phyloP scores from a whole-genome alignment of 2,113 vertebrate genomes.

The Phoenicopterus ruber region DNA sequence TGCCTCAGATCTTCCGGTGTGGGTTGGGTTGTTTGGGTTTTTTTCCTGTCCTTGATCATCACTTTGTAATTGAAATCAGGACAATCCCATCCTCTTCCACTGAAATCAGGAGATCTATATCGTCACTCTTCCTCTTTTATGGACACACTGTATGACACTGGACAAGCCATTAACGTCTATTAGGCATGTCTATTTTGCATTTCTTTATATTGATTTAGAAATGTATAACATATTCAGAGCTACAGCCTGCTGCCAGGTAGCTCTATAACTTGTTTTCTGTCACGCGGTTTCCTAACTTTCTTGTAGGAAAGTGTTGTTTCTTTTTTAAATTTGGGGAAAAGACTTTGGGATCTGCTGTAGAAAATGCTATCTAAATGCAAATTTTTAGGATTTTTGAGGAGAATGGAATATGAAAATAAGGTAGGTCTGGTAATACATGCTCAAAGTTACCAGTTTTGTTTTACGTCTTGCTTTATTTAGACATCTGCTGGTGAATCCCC shows the following conservation, averaged over 20 bases:
- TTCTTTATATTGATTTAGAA: not conserved
- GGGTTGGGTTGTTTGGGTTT: not conserved
- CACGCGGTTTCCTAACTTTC: not conserved
- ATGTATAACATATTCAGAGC: not conserved
- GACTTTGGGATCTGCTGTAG: not conserved
- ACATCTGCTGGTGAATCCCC: constrained; percentile 95
- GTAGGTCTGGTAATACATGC: fast-evolving
- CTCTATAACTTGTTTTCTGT: not conserved
- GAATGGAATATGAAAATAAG: not conserved
- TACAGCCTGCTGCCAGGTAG: not conserved
- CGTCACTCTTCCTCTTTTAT: not conserved
- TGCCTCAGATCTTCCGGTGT: not conserved
- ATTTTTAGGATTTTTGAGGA: not conserved
- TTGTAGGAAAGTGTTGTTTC: not conserved
- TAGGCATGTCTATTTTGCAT: not conserved
- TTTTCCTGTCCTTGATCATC: not conserved
- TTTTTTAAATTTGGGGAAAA: not conserved
- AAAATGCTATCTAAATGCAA: not conserved
- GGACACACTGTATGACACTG: not conserved
- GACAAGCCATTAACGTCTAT: not conserved
- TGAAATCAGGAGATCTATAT: not conserved
- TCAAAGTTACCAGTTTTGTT: not conserved
- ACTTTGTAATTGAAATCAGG: not conserved
- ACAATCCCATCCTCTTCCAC: not conserved
- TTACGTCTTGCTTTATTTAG: constrained; percentile 55